These are phyloP conservation scores for Caenorhabditis drosophilae DNA, from an alignment of 2,888 invertebrate genomes.

Conservation along the genomic window DNA sequence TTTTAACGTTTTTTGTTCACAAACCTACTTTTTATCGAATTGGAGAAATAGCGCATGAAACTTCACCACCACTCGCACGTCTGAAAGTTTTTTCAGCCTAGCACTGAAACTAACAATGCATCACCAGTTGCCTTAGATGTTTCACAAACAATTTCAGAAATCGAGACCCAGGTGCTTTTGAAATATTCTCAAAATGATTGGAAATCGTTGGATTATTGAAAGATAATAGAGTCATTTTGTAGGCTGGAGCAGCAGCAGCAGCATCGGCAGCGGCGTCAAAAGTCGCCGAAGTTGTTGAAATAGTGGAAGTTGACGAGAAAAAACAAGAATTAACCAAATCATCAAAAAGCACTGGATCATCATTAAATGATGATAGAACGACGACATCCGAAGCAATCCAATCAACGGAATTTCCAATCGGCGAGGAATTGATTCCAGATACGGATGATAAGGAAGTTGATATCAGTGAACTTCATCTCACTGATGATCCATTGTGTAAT, in stretches of 20 bases:
- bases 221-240: no score
- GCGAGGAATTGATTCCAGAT: conserved; percentile 41
- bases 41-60: conserved; percentile 13
- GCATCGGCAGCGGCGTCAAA: conserved; percentile 46
- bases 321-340: conserved; percentile 21
- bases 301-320: conserved; percentile 29
- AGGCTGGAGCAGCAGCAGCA: no score
- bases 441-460: conserved; percentile 46
- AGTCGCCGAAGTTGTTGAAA: conserved; percentile 45
- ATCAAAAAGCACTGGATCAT: conserved; percentile 11
- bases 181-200: no score
- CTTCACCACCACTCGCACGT: conserved; percentile 3
- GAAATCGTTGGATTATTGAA: no score
- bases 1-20: conserved; percentile 3
- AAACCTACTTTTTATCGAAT: conserved; percentile 12
- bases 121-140: neutral
- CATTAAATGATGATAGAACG: no score
- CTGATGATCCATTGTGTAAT: conserved; percentile 67
- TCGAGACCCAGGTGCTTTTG: neutral
- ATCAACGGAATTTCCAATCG: conserved; percentile 25
- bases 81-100: neutral
- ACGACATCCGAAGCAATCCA: conserved; percentile 7
- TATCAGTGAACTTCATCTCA: conserved; percentile 56
- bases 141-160: neutral
- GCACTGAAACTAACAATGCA: neutral